Conservation (phyloP, 2,888 invertebrate genomes). For the Megamerina dolium region DNA sequence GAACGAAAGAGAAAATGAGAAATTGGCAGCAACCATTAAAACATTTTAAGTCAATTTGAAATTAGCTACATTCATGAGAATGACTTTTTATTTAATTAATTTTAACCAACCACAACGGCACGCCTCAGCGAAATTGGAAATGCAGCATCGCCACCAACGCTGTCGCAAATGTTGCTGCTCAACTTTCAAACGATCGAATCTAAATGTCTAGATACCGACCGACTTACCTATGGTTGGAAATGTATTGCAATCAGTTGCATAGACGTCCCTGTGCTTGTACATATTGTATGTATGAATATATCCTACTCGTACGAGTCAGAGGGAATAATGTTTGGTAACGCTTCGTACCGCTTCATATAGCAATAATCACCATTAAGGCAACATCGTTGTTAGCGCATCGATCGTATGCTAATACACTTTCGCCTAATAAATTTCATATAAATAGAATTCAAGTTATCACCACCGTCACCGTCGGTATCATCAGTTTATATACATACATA, state of each 20-base stretch:
- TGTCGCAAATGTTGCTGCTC: background rate
- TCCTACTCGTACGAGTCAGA: no score
- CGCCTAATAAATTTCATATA: no score
- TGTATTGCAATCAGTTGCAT: no score
- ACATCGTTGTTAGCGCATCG: constrained; percentile 35
- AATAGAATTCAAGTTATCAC: no score
- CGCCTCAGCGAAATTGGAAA: constrained; percentile 36
- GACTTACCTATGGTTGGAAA: no score
- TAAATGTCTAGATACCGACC: no score
- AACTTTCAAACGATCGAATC: background rate
- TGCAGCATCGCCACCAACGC: constrained; percentile 28
- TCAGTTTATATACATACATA: background rate
- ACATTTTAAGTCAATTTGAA: constrained; percentile 24
- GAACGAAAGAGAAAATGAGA: no score
- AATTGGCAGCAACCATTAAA: constrained; percentile 36
- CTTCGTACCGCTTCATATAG: constrained; percentile 16
- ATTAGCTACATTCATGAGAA: constrained; percentile 37
- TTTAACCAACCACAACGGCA: constrained; percentile 39
- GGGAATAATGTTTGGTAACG: constrained; percentile 10
- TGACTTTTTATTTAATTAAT: constrained; percentile 38
- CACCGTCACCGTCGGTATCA: no score
- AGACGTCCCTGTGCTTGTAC: no score
- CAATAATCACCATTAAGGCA: constrained; percentile 16
- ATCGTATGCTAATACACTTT: constrained; percentile 2
- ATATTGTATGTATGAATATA: no score